Evolutionary conservation across 2,888 invertebrate genomes (phyloP).

Genomic region (Nyleta sp.): DNA sequence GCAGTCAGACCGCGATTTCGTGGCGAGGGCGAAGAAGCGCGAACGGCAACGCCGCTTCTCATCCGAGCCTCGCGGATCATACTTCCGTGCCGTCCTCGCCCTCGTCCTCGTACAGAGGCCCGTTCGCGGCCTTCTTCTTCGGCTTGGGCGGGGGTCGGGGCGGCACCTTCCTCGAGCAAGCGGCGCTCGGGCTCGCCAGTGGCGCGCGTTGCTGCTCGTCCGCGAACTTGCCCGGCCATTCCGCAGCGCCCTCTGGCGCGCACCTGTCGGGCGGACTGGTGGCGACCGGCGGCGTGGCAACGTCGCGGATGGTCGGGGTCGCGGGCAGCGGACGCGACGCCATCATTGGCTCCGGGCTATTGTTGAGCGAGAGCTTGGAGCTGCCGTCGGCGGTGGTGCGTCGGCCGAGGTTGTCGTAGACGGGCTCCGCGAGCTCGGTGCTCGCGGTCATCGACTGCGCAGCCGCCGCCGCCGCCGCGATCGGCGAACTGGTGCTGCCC

Average conservation of each 20-base stretch:
- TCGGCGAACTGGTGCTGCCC: constrained; percentile 87
- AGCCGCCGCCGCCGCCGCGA: constrained; percentile 78
- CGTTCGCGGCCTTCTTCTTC: constrained; percentile 87
- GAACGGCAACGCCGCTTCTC: constrained; percentile 62
- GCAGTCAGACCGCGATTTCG: constrained; percentile 71
- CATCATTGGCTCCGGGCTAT: constrained; percentile 84
- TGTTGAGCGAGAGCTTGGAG: constrained; percentile 90
- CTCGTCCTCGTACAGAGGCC: constrained; percentile 93
- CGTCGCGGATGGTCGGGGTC: constrained; percentile 82
- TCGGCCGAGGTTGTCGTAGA: constrained; percentile 93
- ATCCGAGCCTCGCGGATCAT: constrained; percentile 82
- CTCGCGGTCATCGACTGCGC: constrained; percentile 79
- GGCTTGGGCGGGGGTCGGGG: constrained; percentile 93
- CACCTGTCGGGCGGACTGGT: constrained; percentile 77
- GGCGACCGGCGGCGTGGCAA: constrained; percentile 63
- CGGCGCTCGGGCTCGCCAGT: too few relatives aligned
- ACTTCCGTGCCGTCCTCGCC: constrained; percentile 95
- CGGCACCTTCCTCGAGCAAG: constrained; percentile 90
- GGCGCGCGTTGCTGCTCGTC: constrained; percentile 84
- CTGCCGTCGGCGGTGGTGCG: constrained; percentile 95
- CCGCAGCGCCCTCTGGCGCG: constrained; percentile 82
- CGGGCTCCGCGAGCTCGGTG: constrained; percentile 87
- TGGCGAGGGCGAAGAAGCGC: constrained; percentile 52
- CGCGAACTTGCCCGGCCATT: constrained; percentile 84
- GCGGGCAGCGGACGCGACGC: constrained; percentile 87